Conservation (phyloP, 2,888 invertebrate genomes). For the Meiosimyza platycephala region DNA sequence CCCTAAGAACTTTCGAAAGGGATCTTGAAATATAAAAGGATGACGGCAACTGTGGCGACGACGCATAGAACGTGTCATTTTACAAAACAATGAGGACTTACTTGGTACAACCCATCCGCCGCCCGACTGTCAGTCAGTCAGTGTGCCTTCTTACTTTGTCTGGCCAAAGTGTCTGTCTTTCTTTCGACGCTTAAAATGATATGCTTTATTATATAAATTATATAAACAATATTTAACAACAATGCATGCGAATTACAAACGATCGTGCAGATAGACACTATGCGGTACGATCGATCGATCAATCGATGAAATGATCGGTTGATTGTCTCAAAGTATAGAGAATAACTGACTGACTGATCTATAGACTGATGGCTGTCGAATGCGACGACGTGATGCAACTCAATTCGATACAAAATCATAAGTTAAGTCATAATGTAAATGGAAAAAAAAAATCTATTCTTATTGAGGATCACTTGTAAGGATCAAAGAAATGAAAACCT, state of each 20-base stretch:
- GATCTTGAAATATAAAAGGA: neutral
- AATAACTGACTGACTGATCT: constrained; percentile 16
- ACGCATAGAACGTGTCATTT: neutral
- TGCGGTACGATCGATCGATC: neutral
- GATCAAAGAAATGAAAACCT: too few relatives aligned
- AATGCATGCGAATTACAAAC: constrained; percentile 17
- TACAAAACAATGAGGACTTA: constrained; percentile 49
- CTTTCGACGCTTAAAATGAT: neutral
- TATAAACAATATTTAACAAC: constrained; percentile 29
- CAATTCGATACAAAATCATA: constrained; percentile 14
- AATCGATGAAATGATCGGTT: constrained; percentile 14
- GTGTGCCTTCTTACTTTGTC: too few relatives aligned
- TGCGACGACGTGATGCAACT: constrained; percentile 28
- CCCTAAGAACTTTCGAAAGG: too few relatives aligned
- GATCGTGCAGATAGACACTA: neutral
- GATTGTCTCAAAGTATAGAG: neutral
- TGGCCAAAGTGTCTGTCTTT: neutral
- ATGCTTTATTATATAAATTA: neutral
- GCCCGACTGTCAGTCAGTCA: neutral
- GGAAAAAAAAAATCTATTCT: neutral
- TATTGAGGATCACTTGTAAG: too few relatives aligned
- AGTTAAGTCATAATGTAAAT: constrained; percentile 9
- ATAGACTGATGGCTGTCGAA: constrained; percentile 29
- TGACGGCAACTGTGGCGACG: constrained; percentile 10
- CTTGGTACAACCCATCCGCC: constrained; percentile 52